phyloP scores from a whole-genome alignment of 2,113 vertebrate genomes.

The Oryzias melastigma region DNA sequence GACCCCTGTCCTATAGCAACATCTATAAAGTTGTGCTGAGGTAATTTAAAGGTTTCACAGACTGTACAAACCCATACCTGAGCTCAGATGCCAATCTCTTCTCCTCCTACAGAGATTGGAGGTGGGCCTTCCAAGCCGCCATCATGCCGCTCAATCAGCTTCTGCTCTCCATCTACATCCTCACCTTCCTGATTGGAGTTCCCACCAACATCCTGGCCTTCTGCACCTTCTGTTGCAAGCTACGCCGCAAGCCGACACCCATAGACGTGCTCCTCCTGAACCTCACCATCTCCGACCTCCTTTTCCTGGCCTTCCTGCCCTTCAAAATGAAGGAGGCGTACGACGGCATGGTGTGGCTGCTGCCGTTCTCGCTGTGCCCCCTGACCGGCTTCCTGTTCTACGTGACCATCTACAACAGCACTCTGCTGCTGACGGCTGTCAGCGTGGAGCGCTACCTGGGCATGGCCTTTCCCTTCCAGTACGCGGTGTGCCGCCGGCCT shows the following conservation, averaged over 20 bases:
- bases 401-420: conserved; percentile 89
- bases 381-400: conserved; percentile 82
- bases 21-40: too few species aligned
- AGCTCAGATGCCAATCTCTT: background rate
- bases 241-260: conserved; percentile 65
- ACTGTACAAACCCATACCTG: background rate
- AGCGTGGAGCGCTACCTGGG: conserved; percentile 86
- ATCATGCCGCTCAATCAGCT: conserved; percentile 42
- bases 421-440: conserved; percentile 82
- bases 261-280: conserved; percentile 86
- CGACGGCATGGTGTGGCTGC: conserved; percentile 70
- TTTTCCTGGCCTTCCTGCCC: conserved; percentile 83
- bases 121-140: conserved; percentile 4
- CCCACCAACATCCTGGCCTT: conserved; percentile 84
- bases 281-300: conserved; percentile 85
- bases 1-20: too few species aligned
- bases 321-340: conserved; percentile 83
- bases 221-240: conserved; percentile 75
- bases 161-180: conserved; percentile 74
- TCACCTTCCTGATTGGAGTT: conserved; percentile 83
- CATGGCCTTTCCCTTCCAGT: conserved; percentile 81
- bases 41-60: too few species aligned
- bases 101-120: conserved; percentile 11
- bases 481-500: conserved; percentile 74
- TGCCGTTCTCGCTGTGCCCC: conserved; percentile 76